Conservation (phyloP, 2,113 vertebrate genomes). For the Ciconia boyciana region DNA sequence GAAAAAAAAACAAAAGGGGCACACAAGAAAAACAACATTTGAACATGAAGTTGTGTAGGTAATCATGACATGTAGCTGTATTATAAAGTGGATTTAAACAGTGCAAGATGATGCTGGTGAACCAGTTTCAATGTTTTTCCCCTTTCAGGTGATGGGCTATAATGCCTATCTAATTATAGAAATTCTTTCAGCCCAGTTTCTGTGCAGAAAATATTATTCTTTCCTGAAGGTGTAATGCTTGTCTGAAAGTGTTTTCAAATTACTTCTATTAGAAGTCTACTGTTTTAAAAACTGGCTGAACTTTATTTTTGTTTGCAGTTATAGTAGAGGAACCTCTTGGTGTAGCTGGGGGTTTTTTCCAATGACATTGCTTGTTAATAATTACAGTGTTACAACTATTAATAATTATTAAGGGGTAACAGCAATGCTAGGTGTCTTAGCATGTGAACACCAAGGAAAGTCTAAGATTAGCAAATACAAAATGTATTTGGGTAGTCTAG, state of each 20-base stretch:
- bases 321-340: neutral
- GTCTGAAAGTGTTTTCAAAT: neutral
- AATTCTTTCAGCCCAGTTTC: neutral
- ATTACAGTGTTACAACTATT: neutral
- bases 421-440: neutral
- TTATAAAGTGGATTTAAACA: neutral
- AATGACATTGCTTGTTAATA: neutral
- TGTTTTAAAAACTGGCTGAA: neutral
- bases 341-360: neutral
- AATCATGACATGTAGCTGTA: fast-evolving
- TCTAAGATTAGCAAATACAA: neutral
- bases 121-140: neutral
- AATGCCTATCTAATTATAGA: neutral
- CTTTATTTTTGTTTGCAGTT: neutral
- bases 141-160: neutral
- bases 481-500: neutral
- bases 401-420: neutral
- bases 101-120: neutral
- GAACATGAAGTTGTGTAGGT: neutral
- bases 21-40: neutral
- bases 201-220: neutral
- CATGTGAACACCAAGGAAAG: neutral
- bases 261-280: neutral
- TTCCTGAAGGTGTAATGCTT: neutral
- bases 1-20: too few relatives aligned